Base-by-base conservation (phyloP, 2,797 vertebrate species). In the Xyrichtys novacula region DNA sequence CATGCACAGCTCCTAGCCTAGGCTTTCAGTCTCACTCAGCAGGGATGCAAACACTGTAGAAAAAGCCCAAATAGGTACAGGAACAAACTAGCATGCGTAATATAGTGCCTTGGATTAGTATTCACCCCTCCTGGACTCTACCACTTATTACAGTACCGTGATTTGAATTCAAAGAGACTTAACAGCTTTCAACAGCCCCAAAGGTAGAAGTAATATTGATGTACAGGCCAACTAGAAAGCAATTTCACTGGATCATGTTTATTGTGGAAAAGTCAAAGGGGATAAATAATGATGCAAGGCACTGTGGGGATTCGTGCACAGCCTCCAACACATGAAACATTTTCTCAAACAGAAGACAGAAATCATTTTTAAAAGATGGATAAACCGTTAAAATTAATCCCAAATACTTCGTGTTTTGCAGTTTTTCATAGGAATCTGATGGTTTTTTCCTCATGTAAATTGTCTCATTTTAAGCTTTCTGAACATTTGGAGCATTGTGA, bases 241-340 rank as follows among this genome's bases (percentile, higher is more conserved):
- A 36, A 36, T 15, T n/a, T n/a, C n/a, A n/a, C n/a, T n/a, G n/a
- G n/a, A n/a, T n/a, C n/a, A n/a, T 32, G 31, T 40, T 17, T 16
- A 6, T 16, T 15, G 14, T 38, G 36, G 15, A 16, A 38, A 38
- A 6, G 36, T 17, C 15, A 15, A 38, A 31, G 36, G 36, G 31
- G 3, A 6, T 38, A 16, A 38, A 38, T 38, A 38, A 38, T 38
- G 5, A 14, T 38, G 15, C 36, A 38, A 15, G 15, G 16, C 36
- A 38, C 36, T 17, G 36, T 15, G 11, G 31, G 7, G 36, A 17
- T 38, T 38, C 17, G 14, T n/a, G n/a, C n/a, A n/a, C n/a, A 1
- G 7, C 16, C 5, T 38, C 3, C 5, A 1, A 16, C 14, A 38
- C 15, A 6, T 16, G 5, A 94, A 96, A 97, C 94, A 97, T 95